Percentiles rank a stretch among this genome's conserved stretches.
phyloP scores from a whole-genome alignment of 2,888 invertebrate genomes.

The Pachycephus smyrnensis region DNA sequence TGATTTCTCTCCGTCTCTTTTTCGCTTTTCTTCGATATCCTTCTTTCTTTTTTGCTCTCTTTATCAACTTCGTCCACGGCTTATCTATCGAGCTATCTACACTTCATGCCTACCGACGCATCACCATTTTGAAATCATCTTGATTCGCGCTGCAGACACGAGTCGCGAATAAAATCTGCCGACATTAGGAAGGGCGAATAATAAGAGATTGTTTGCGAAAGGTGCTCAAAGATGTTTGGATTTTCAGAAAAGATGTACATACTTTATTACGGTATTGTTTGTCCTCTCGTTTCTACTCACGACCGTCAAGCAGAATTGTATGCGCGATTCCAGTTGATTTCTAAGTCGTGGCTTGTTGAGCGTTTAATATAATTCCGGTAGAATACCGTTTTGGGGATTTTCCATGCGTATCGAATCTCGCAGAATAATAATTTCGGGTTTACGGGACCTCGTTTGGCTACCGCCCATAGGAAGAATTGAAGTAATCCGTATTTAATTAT shows the following conservation, averaged over 20 bases:
- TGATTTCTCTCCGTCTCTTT: conserved; percentile 10
- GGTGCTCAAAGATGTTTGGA: not conserved
- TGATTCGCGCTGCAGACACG: not conserved
- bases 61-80: no score
- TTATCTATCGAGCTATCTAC: no score
- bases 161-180: not conserved
- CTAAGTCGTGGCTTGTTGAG: not conserved
- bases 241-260: not conserved
- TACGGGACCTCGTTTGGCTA: not conserved
- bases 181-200: not conserved
- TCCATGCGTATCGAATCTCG: not conserved
- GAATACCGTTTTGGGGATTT: not conserved
- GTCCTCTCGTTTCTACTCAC: not conserved
- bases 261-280: not conserved
- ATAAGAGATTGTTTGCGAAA: not conserved
- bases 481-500: not conserved
- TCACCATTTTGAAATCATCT: not conserved
- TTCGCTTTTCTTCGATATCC: conserved; percentile 7
- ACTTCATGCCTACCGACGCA: no score
- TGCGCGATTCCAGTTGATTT: not conserved
- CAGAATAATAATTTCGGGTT: not conserved
- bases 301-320: not conserved
- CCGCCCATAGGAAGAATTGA: not conserved
- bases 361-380: not conserved
- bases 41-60: no score